Percentiles rank a stretch among this genome's conserved stretches.
phyloP scores from a whole-genome alignment of 2,113 vertebrate genomes.

The Pteruthius melanotis region DNA sequence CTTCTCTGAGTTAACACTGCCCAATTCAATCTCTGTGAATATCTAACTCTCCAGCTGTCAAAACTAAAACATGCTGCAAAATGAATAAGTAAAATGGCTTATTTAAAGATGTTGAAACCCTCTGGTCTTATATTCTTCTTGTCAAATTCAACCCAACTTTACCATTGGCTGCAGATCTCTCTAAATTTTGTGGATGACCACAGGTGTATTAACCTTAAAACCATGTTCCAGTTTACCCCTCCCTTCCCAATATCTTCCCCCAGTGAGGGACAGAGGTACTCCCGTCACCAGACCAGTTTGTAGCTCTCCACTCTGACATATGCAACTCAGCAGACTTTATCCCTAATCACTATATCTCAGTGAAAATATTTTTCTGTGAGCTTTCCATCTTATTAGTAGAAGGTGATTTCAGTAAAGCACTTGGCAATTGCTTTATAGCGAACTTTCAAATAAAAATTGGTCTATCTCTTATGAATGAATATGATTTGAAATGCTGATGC shows the following conservation, averaged over 20 bases:
- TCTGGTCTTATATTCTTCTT: not conserved
- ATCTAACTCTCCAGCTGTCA: not conserved
- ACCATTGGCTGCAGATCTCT: not conserved
- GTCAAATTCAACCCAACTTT: not conserved
- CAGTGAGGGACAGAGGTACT: not conserved
- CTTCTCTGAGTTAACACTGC: not conserved
- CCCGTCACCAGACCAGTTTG: not conserved
- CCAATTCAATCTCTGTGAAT: not conserved
- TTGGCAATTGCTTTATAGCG: not conserved
- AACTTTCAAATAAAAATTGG: not conserved
- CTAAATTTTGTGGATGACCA: not conserved
- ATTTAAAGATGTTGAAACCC: not conserved
- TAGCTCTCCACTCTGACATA: not conserved
- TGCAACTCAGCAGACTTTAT: not conserved
- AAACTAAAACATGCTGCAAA: not conserved
- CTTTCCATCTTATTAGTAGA: not conserved
- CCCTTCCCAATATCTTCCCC: not conserved
- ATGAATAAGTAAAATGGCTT: not conserved
- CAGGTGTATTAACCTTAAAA: not conserved
- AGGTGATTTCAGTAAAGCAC: not conserved
- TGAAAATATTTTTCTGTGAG: not conserved
- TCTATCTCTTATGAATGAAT: not conserved
- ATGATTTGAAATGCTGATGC: not conserved
- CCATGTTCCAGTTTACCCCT: not conserved
- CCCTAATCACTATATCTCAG: not conserved